Evolutionary conservation across 2,113 vertebrate genomes (phyloP), one percentile per base, ranked within the genome.

Genomic region (Caloenas nicobarica): DNA sequence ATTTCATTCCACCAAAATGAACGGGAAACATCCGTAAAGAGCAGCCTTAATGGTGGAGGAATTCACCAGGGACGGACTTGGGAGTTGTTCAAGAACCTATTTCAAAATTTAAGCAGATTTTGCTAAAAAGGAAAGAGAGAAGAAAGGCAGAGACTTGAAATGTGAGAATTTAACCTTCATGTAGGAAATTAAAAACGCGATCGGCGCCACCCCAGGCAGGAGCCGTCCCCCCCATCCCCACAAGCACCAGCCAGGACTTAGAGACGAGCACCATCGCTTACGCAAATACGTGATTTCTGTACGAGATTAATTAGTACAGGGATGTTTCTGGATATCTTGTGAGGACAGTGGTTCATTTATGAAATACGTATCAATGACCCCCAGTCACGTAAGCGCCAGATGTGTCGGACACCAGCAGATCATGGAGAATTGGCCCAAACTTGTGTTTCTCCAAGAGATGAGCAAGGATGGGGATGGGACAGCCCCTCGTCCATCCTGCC

Each of bases 71-170:
- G 97, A 97, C 38, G 5, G 58, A 8, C 91, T 64, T 62, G 22
- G 82, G 93, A 91, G 91, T 24, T 91, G 86, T 56, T 95, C 89
- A 77, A 91, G 95, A 93, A 71, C 92, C 78, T 96, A 29, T 74
- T 93, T 92, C 92, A 96, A 89, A 94, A 94, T 96, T 94, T 91
- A 94, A 95, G 91, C 95, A 97, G 93, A 90, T 93, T 91, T 96
- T 79, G 66, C 64, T 94, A 61, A 91, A 96, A 89, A 91, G 86
- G n/a, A 40, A 53, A 90, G 44, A 16, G 85, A 66, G 91, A 58
- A 93, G 44, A 73, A 31, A 93, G 76, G 2, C 40, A 10, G 82
- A 25, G 54, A 31, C 70, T 48, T 61, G 76, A 82, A 78, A 83
- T 34, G 79, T 50, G 36, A 14, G 82, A 44, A 48, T 92, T 96